Evolutionary conservation across 2,888 invertebrate genomes (phyloP), one percentile per base, ranked within the genome.

Genomic region (Lottia gigantea): DNA sequence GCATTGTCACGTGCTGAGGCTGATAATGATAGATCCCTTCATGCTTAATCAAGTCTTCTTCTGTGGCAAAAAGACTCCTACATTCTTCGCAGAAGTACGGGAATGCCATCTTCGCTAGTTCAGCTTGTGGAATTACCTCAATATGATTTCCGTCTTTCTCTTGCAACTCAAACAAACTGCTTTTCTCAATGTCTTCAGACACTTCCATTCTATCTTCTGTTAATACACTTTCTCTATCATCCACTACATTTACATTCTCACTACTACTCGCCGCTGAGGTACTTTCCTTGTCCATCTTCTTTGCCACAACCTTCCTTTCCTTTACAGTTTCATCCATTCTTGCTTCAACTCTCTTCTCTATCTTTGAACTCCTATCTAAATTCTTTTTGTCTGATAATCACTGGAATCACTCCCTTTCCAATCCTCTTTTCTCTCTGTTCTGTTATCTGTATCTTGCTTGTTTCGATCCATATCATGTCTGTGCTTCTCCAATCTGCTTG

Each of bases 401-500:
- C n/a, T n/a, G n/a, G n/a, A n/a, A n/a, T 40, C 40, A 6, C 47
- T 15, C n/a, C n/a, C n/a, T 19, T 31, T n/a, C 26, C 14, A 16
- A 2, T 23, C 46, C 16, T 11, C 46, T 3, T 47, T 0, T 26
- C 19, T 31, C 12, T 31, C 31, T 19, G 3, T 31, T 25, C 67
- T n/a, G 31, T 23, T 31, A 16, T 61, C 25, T 61, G 12, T 31
- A 26, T 40, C 16, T 62, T 8, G 40, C 3, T 46, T 49, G 16
- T 15, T 62, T 8, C 40, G 14, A 6, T 40, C 23, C 45, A 19
- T 19, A n/a, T 31, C 12, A 12, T 45, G 19, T 64, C 65, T 61
- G 31, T 62, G 62, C 46, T 45, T 61, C 62, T 46, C 49, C 7
- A 47, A 19, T 31, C 49, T 49, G 12, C 69, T 64, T 31, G 49